phyloP scores from a whole-genome alignment of 2,797 vertebrate species.

The Aulostomus chinensis region DNA sequence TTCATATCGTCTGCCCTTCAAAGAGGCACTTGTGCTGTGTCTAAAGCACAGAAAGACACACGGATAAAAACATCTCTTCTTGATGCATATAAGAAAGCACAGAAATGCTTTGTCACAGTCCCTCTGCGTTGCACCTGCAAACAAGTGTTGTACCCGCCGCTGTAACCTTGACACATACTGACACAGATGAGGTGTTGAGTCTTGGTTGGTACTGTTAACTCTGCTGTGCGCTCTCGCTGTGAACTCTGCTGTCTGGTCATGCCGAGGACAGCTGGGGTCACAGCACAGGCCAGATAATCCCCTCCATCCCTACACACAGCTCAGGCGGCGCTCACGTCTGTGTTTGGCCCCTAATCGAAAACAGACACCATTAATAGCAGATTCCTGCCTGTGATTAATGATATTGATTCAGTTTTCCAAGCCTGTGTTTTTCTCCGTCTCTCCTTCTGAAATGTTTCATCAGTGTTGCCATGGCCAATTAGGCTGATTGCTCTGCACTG shows the following conservation, averaged over 20 bases:
- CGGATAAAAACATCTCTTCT: conserved; percentile 1
- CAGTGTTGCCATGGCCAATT: conserved; percentile 83
- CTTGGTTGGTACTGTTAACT: conserved; percentile 23
- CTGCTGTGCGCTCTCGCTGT: conserved; percentile 23
- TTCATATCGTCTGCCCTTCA: conserved; percentile 53
- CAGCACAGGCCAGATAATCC: conserved; percentile 51
- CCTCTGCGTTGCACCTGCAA: conserved; percentile 32
- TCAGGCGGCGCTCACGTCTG: conserved; percentile 62
- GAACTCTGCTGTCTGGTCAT: conserved; percentile 58
- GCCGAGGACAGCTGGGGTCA: conserved; percentile 64
- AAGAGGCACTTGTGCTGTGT: conserved; percentile 53
- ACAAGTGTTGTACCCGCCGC: neutral
- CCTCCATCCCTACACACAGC: conserved; percentile 36
- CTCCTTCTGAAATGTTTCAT: conserved; percentile 78
- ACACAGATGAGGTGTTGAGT: conserved; percentile 8
- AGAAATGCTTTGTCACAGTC: neutral
- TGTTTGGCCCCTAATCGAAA: conserved; percentile 73
- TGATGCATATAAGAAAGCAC: conserved; percentile 5
- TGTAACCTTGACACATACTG: conserved; percentile 22
- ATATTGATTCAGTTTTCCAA: conserved; percentile 84
- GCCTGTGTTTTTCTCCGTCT: conserved; percentile 70
- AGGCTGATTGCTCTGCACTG: conserved; percentile 80
- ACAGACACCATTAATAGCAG: conserved; percentile 80
- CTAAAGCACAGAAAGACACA: conserved; percentile 31
- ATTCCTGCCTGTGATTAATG: conserved; percentile 83